A percentile compares a stretch with the other conserved stretches of the same genome.
phyloP scores from a whole-genome alignment of 2,888 invertebrate species.

The Brenthis hecate region DNA sequence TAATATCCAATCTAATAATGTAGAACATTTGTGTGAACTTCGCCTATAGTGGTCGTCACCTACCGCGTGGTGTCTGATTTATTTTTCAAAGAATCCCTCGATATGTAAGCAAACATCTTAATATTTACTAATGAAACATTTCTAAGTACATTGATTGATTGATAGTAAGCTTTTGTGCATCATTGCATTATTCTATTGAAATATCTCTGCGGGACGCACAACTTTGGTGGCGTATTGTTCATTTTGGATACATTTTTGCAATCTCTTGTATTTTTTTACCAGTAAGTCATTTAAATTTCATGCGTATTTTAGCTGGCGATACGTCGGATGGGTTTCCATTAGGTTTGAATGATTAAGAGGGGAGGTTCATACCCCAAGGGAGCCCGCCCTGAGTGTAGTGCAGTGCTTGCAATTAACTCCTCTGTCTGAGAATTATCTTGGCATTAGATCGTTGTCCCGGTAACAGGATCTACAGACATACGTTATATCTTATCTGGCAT shows the following conservation, averaged over 20 bases:
- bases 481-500: background rate
- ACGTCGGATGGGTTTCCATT: conserved; percentile 71
- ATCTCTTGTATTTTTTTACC: conserved; percentile 55
- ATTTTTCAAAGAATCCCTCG: conserved; percentile 73
- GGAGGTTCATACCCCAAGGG: conserved; percentile 50
- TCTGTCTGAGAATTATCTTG: conserved; percentile 71
- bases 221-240: conserved; percentile 80
- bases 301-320: conserved; percentile 66
- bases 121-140: conserved; percentile 82
- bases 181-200: conserved; percentile 75
- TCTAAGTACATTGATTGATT: conserved; percentile 80
- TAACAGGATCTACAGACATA: conserved; percentile 34
- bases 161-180: conserved; percentile 69
- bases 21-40: conserved; percentile 50
- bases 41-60: conserved; percentile 65
- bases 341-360: conserved; percentile 74
- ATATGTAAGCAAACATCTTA: conserved; percentile 82
- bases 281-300: conserved; percentile 77
- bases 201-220: conserved; percentile 71
- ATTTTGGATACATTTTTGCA: conserved; percentile 59
- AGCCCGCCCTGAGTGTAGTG: conserved; percentile 63
- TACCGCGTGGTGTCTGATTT: conserved; percentile 50
- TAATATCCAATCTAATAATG: background rate
- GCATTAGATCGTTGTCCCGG: conserved; percentile 56
- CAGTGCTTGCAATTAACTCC: conserved; percentile 79